Base-by-base conservation (phyloP, 2,113 vertebrate genomes). In the Dipodomys merriami region DNA sequence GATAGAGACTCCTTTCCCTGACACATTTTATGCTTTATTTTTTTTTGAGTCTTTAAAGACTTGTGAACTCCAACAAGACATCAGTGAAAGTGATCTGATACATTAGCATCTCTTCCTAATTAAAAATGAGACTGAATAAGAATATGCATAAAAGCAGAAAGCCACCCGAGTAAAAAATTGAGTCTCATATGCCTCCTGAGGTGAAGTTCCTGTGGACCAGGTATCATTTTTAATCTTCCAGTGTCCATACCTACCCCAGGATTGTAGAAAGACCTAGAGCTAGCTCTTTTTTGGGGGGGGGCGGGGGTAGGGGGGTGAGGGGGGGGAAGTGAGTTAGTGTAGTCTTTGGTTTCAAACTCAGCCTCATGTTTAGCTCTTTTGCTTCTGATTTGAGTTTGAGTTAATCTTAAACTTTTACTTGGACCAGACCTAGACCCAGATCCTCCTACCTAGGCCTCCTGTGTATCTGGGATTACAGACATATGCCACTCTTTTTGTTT, bases 51-150 rank as follows among this genome's bases (percentile, higher is more conserved):
- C 69, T n/a, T 72, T 76, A 78, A 81, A 86, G 79, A 77, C n/a
- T 71, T 83, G n/a, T 7, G 67, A 68, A 76, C 18, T 46, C 86
- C 76, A 72, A 7, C 10, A 80, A 84, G 90, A 79, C 39, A 53
- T 72, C 76, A 69, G 0, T 18, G 20, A 81, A 81, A 86, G 7
- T 49, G 81, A 81, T 49, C 25, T 35, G 9, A 64, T 19, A 10
- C 65, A 68, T 88, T 88, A 73, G 29, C 77, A 23, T 46, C 12
- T 92, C 90, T 85, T 88, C 67, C 46, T 44, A 90, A 53, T 91
- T 90, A 62, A 89, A 91, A 72, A 80, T 49, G 30, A 65, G 33
- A 69, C 69, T 60, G 69, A 88, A 44, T 71, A 85, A 86, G 62
- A n/a, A 72, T 20, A 60, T 53, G 27, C 19, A 0, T 60, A 29